A percentile compares a stretch with the other conserved stretches of the same genome.
These are phyloP conservation scores for Aricia artaxerxes DNA, from an alignment of 2,888 invertebrate genomes.

Conservation along the genomic window DNA sequence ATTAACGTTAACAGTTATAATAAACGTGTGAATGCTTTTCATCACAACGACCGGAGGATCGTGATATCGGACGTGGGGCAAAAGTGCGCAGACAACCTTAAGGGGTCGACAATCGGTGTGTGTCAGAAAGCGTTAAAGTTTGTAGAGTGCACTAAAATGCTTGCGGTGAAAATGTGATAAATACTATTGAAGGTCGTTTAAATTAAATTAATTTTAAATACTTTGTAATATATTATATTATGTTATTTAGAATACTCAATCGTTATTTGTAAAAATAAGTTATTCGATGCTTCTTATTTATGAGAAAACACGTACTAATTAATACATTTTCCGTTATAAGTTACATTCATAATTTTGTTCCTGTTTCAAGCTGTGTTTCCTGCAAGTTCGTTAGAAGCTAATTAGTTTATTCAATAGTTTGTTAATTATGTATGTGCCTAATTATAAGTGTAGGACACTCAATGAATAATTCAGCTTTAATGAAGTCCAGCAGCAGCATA, in stretches of 20 bases:
- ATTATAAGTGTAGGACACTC: background rate
- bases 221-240: too few species aligned
- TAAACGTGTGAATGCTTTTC: slow-evolving; percentile 43
- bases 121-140: background rate
- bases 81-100: background rate
- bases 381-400: background rate
- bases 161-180: background rate
- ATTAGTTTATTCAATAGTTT: too few species aligned
- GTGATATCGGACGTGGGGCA: background rate
- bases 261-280: too few species aligned
- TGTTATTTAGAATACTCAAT: too few species aligned
- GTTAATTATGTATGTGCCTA: background rate
- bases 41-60: background rate
- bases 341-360: background rate
- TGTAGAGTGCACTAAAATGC: background rate
- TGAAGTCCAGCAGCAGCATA: background rate
- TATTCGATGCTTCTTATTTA: too few species aligned
- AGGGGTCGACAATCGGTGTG: background rate
- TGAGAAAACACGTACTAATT: too few species aligned
- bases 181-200: background rate
- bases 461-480: background rate
- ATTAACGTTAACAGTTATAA: slow-evolving; percentile 68
- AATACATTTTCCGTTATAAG: too few species aligned
- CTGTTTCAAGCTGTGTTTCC: too few species aligned
- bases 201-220: too few species aligned